Evolutionary conservation across 2,888 invertebrate species (phyloP), one percentile per base, ranked within the genome.

Genomic region (Proisotoma minuta): DNA sequence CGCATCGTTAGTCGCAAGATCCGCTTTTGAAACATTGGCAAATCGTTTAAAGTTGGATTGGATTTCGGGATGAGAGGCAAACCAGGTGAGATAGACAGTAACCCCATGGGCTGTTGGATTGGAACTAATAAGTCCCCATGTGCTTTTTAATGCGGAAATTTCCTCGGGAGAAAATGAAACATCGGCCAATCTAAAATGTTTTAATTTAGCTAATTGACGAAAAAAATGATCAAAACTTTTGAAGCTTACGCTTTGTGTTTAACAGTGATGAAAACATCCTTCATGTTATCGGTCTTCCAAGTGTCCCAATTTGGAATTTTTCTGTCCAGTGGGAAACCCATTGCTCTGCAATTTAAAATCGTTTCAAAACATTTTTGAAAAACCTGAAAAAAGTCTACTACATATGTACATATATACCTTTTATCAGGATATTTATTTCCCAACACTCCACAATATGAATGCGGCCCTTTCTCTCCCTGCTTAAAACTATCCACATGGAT

Each of bases 291-390:
- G 23, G 73, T 73, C 48, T 65, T 51, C 61, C 74, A 67, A 5
- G 51, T 59, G 65, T 79, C 80, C 53, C 78, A 78, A 50, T 83
- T 79, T 49, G 84, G 80, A 74, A 86, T 82, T 23, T 80, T 79
- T 72, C 87, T 84, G 76, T 89, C 88, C 76, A 89, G 83, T 65
- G 89, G 89, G 81, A 84, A 89, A 58, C 87, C 87, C 74, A 85
- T 80, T 50, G 87, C 82, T 76, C 82, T 82, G n/a, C n/a, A n/a
- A n/a, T n/a, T n/a, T n/a, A n/a, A n/a, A n/a, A n/a, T n/a, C n/a
- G n/a, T n/a, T n/a, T n/a, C n/a, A n/a, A n/a, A n/a, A n/a, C n/a
- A n/a, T n/a, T n/a, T n/a, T n/a, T n/a, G n/a, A n/a, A n/a, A n/a
- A n/a, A n/a, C n/a, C n/a, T n/a, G n/a, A n/a, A n/a, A n/a, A n/a